Conservation (phyloP, 2,797 vertebrate species). For the Oreortyx pictus region DNA sequence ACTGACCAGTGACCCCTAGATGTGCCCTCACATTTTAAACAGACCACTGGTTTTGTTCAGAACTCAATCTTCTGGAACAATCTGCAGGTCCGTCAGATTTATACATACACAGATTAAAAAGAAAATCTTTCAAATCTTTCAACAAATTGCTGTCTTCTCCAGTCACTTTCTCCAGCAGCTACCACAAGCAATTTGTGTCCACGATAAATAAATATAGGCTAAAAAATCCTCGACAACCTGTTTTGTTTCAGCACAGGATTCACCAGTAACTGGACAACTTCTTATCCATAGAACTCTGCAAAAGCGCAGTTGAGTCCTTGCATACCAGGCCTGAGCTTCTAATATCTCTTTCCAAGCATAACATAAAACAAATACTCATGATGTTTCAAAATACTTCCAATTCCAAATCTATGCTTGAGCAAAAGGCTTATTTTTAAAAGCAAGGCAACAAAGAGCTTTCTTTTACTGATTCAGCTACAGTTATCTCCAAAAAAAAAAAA, state of each 20-base stretch:
- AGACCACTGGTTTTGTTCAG: not conserved
- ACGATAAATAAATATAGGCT: not conserved
- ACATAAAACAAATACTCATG: not conserved
- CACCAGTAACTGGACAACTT: not conserved
- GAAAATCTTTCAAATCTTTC: not conserved
- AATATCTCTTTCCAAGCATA: not conserved
- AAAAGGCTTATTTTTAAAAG: slow-evolving; percentile 59
- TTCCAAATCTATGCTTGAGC: slow-evolving; percentile 39
- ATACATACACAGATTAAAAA: not conserved
- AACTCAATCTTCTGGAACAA: not conserved
- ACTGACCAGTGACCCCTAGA: too few species aligned
- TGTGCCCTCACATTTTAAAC: not conserved
- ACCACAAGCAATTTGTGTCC: not conserved
- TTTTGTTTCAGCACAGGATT: not conserved
- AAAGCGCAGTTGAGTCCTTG: not conserved
- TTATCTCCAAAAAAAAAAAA: slow-evolving; percentile 18
- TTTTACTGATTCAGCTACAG: slow-evolving; percentile 57
- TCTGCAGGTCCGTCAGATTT: not conserved
- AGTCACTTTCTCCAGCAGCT: not conserved
- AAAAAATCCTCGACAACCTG: not conserved
- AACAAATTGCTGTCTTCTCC: not conserved
- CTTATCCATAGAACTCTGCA: not conserved
- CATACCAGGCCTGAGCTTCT: not conserved
- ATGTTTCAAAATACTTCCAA: not conserved
- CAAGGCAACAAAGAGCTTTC: slow-evolving; percentile 60